phyloP scores from a whole-genome alignment of 2,113 vertebrate species.

The Sapajus apella region DNA sequence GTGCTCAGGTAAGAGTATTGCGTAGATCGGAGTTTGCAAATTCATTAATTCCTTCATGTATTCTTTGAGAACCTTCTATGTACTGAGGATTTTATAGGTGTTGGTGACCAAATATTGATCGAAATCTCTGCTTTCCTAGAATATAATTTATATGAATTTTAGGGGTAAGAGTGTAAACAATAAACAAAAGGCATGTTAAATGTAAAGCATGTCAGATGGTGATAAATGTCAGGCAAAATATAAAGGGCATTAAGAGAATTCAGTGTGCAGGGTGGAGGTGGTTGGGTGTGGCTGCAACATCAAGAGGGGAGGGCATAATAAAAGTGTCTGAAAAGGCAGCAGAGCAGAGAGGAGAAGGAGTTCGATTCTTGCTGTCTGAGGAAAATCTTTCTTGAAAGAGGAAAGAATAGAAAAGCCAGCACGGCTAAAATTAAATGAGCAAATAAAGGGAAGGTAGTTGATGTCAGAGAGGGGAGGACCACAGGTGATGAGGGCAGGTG shows the following conservation, averaged over 20 bases:
- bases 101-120: not conserved
- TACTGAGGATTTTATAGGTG: not conserved
- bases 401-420: not conserved
- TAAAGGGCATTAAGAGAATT: not conserved
- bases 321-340: not conserved
- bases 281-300: not conserved
- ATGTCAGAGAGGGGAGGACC: not conserved
- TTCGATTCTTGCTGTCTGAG: accelerated
- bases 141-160: not conserved
- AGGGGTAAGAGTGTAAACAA: accelerated
- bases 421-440: not conserved
- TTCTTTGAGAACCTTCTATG: not conserved
- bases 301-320: accelerated
- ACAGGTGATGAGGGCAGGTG: not conserved
- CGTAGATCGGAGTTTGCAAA: not conserved
- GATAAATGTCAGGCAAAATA: not conserved
- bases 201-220: not conserved
- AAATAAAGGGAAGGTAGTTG: not conserved
- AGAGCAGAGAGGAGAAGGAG: not conserved
- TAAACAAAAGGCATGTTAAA: not conserved
- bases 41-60: not conserved
- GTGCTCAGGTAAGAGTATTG: not conserved
- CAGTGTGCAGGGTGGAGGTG: not conserved
- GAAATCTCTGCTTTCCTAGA: not conserved
- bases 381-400: accelerated